Conservation (phyloP, 2,797 vertebrate species). For the Glossophaga mutica region DNA sequence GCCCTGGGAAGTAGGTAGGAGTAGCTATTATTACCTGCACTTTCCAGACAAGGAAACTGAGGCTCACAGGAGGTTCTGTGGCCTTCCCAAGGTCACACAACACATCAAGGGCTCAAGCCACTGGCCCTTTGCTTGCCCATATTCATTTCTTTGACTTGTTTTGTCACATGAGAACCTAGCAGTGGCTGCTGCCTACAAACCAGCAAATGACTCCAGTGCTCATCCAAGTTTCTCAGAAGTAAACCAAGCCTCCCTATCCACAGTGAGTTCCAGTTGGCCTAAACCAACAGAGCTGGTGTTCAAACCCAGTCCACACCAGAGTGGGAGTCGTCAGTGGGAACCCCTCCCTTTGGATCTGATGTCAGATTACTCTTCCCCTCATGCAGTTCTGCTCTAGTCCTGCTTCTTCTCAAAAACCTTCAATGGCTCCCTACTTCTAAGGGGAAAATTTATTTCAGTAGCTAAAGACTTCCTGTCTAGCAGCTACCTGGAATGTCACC, state of each 20-base stretch:
- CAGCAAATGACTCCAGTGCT: background rate
- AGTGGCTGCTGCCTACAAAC: background rate
- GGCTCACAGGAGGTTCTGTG: background rate
- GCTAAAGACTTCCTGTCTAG: background rate
- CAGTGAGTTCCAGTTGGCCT: background rate
- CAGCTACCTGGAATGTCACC: background rate
- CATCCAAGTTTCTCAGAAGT: background rate
- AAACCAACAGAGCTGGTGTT: background rate
- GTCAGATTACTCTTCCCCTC: background rate
- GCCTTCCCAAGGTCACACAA: background rate
- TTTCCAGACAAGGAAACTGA: constrained; percentile 1
- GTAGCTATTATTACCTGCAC: background rate
- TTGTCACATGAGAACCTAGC: background rate
- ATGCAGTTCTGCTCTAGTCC: background rate
- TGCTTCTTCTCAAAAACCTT: background rate
- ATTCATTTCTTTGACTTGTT: background rate
- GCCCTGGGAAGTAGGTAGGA: constrained; percentile 14
- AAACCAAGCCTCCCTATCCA: background rate
- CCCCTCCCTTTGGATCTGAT: background rate
- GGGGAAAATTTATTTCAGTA: background rate
- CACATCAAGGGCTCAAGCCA: background rate
- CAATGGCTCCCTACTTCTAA: background rate
- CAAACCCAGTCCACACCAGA: background rate
- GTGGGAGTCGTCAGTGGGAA: background rate
- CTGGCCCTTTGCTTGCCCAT: background rate